Evolutionary conservation across 1,140 invertebrate species (phyloP), one percentile per base, ranked within the genome.

Genomic region (Bombus pyrosoma): DNA sequence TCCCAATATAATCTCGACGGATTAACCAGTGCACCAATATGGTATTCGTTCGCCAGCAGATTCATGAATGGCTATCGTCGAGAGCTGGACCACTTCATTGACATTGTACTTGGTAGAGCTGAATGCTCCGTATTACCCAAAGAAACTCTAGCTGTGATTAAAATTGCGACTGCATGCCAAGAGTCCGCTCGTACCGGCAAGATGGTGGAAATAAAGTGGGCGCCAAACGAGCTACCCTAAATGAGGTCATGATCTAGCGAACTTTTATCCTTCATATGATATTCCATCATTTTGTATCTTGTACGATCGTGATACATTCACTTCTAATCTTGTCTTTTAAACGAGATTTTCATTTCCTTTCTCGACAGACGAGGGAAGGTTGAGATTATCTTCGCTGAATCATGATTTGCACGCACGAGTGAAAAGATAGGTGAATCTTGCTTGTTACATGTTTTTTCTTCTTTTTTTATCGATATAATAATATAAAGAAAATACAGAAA

Each of bases 71-170:
- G 96, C 3, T 97, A 97, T 90, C 86, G 91, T 43, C 91, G 90
- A 4, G 97, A 97, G 90, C 93, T 97, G 87, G 96, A 97, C 34
- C 96, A 97, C 87, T 97, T 97, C 86, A 87, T 97, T 6, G 96
- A 97, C 91, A 93, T 97, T 72, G 91, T 96, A 4, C 85, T 90
- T 53, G 96, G 95, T 41, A 95, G 95, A 68, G 92, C 90, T 0
- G 91, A 95, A 9, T 82, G 93, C 12, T 83, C 91, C 3, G 95
- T 97, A 0, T 93, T 91, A 0, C 92, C 94, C 6, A 95, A 95
- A 72, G 95, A 96, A 79, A 96, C 95, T 4, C 89, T 96, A 28
- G 96, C 96, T 3, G 95, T 96, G 12, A 95, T 92, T 68, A 96
- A 96, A 86, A 96, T 97, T 37, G 96, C 96, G 1, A 91, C 94